phyloP scores from a whole-genome alignment of 2,797 vertebrate species.

The Hipposideros larvatus region DNA sequence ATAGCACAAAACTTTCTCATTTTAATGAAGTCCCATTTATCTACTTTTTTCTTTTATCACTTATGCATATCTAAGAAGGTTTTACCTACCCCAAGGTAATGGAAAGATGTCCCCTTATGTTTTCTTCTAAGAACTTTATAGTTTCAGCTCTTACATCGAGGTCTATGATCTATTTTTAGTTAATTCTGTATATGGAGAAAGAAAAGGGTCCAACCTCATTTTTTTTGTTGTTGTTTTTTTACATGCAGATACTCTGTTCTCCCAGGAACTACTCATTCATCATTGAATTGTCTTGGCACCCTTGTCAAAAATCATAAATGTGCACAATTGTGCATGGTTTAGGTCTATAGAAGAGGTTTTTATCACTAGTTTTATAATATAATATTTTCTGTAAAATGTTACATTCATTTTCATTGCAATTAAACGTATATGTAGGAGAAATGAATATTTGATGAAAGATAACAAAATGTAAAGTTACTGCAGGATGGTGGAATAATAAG shows the following conservation, averaged over 20 bases:
- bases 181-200: slow-evolving; percentile 2
- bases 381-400: slow-evolving; percentile 39
- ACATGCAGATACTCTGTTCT: neutral
- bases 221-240: neutral
- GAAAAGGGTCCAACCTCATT: neutral
- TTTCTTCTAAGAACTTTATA: slow-evolving; percentile 41
- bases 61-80: neutral
- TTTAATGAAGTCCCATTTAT: neutral
- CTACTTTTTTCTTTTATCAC: neutral
- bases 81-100: neutral
- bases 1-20: neutral
- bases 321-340: neutral
- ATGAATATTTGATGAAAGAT: slow-evolving; percentile 37
- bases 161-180: neutral
- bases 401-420: slow-evolving; percentile 7
- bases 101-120: neutral
- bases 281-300: neutral
- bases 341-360: slow-evolving; percentile 44
- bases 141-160: neutral
- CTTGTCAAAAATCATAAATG: slow-evolving; percentile 23
- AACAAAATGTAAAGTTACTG: slow-evolving; percentile 29
- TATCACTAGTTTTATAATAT: slow-evolving; percentile 22
- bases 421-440: slow-evolving; percentile 23
- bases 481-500: neutral
- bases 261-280: neutral